These are phyloP conservation scores for Drosophila neoperkinsi DNA, from an alignment of 2,888 invertebrate genomes.

Conservation along the genomic window DNA sequence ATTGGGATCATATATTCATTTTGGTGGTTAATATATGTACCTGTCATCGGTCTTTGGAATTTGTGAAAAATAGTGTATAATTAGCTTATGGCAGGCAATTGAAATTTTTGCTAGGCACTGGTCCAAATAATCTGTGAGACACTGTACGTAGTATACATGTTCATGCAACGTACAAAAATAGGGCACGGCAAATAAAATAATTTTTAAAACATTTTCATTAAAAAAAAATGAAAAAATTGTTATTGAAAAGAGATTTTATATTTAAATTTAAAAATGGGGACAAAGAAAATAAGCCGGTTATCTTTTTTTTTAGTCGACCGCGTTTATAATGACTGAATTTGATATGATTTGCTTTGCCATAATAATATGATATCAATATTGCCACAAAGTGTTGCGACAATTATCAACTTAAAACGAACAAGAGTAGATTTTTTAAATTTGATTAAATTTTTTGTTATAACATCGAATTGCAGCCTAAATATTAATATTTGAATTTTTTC, in stretches of 20 bases:
- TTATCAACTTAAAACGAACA: neutral
- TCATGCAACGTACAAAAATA: conserved; percentile 50
- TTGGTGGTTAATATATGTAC: too few relatives aligned
- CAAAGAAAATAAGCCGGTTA: conserved; percentile 16
- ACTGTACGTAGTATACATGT: conserved; percentile 58
- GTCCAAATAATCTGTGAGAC: too few relatives aligned
- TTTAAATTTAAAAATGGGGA: conserved; percentile 13
- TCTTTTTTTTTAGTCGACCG: conserved; percentile 11
- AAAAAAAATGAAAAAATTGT: conserved; percentile 8
- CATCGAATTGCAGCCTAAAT: neutral
- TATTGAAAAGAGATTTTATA: conserved; percentile 16
- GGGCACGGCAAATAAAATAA: conserved; percentile 42
- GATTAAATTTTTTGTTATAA: neutral
- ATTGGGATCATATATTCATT: too few relatives aligned
- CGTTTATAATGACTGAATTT: conserved; percentile 24
- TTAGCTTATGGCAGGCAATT: too few relatives aligned
- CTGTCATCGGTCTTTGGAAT: too few relatives aligned
- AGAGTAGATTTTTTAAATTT: neutral
- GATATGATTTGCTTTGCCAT: conserved; percentile 19
- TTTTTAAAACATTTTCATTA: conserved; percentile 52
- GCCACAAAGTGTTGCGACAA: neutral
- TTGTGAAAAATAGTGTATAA: too few relatives aligned
- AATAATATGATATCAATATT: conserved; percentile 8
- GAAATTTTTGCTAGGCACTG: too few relatives aligned
- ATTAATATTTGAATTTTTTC: neutral